A percentile compares a stretch with the other conserved stretches of the same genome.
These are phyloP conservation scores for Phrynosoma blainvillii DNA, from an alignment of 2,113 vertebrate species.

Conservation along the genomic window DNA sequence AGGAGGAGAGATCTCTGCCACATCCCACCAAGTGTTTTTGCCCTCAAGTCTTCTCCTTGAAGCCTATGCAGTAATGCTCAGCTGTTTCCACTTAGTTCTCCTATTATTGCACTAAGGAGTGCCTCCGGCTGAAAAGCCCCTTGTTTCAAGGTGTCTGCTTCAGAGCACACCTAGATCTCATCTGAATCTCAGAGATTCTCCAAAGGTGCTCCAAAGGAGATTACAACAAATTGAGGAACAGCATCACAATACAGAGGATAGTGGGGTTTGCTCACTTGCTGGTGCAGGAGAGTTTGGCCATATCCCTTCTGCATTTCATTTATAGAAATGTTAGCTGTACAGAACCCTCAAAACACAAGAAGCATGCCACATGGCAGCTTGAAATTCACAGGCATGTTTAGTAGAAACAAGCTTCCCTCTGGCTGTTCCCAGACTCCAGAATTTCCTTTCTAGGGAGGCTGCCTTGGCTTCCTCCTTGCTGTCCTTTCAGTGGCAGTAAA, in stretches of 20 bases:
- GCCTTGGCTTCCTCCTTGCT: too few relatives aligned
- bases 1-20: neutral
- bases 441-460: too few relatives aligned
- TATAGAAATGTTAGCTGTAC: neutral
- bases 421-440: too few relatives aligned
- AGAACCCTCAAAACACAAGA: neutral
- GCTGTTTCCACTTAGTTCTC: neutral
- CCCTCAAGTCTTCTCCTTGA: rapidly evolving
- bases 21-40: rapidly evolving
- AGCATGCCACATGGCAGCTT: neutral
- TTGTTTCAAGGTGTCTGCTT: rapidly evolving
- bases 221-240: rapidly evolving
- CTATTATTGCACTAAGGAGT: neutral
- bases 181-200: rapidly evolving
- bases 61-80: neutral
- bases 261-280: neutral
- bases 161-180: conserved; percentile 25
- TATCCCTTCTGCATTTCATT: neutral
- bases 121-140: neutral
- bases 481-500: too few relatives aligned
- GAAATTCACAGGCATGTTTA: too few relatives aligned
- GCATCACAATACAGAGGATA: neutral
- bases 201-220: rapidly evolving
- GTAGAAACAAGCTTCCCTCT: neutral
- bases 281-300: neutral